Evolutionary conservation across 2,888 invertebrate genomes (phyloP), one percentile per base, ranked within the genome.

Genomic region (Stictocephala bisonia): DNA sequence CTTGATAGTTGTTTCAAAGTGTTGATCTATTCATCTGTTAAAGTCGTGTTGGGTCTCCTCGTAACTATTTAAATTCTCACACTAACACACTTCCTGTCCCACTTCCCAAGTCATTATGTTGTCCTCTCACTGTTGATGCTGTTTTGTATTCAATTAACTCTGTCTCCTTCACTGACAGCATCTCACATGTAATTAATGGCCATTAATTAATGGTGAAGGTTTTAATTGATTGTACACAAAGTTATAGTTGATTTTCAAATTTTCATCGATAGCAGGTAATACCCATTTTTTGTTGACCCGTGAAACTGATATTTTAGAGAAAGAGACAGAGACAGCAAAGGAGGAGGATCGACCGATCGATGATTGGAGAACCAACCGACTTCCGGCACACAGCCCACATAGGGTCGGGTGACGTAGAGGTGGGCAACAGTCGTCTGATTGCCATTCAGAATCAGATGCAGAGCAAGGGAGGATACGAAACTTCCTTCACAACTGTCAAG

Each of bases 311-410:
- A 22, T 71, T 66, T n/a, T n/a, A 79, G 79, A 74, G 89, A 79
- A 88, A 90, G 79, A 80, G 84, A 18, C 20, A 82, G 79, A 86
- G 91, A 79, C 88, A 88, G 78, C 88, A 92, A 82, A 88, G 92
- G 85, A 77, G 78, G 77, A 81, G 86, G 73, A 86, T 88, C 79
- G 88, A 87, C 80, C 90, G 96, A 77, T 94, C 95, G 75, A 97
- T 97, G 97, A 98, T 98, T 82, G 94, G 97, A 35, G 91, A 91
- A 79, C 98, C 98, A 13, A 97, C 95, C 79, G 95, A 98, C 87
- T 98, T 98, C 84, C 92, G 94, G 82, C 98, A 98, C 85, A 97
- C 97, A 48, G 94, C 93, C 2, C 94, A 95, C 84, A 91, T 95
- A 82, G 94, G 97, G 24, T 95, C 96, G 20, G 92, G 93, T 67